Base-by-base conservation (phyloP, 2,113 vertebrate genomes). In the Canis aureus region DNA sequence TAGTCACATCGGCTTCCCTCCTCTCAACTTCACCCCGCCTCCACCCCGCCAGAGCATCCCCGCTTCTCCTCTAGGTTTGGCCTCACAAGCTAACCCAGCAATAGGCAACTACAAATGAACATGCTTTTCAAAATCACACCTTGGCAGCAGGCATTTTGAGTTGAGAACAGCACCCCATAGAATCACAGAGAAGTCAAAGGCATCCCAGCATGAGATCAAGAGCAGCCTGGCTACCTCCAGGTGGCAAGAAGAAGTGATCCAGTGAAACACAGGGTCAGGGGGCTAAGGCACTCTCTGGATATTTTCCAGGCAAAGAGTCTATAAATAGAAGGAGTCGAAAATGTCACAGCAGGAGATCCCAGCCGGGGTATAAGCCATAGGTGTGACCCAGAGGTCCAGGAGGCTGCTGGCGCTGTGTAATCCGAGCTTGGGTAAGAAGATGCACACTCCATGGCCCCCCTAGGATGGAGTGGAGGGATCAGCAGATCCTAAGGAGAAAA, bases 391-490 rank as follows among this genome's bases (percentile, higher is more conserved):
- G n/a, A 57, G 43, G 6, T 8, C 27, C 69, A 8, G 20, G 55
- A 49, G 11, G 17, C 12, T 23, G 1, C 25, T n/a, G n/a, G 25
- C 1, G 16, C 35, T 29, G 35, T 9, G 12, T 29, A 38, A 1
- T 62, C 17, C 43, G 20, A 69, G 12, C 32, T 9, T 64, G 27
- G 29, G 38, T 71, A 29, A 38, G 64, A 87, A 49, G 27, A 0
- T 10, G 2, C 15, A 10, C 29, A 27, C 66, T 57, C 29, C 19
- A 0, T 10, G n/a, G 19, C 25, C 25, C 25, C 2, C 5, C 17
- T 3, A 11, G n/a, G 67, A 12, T 12, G 29, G 20, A 71, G 15
- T 0, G 25, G 55, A 86, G 15, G 23, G 49, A 25, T 10, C 12
- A 2, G 49, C 19, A 59, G 62, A 53, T 8, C 29, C 25, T 13